phyloP scores from a whole-genome alignment of 2,888 invertebrate species.

The Lysandra coridon region DNA sequence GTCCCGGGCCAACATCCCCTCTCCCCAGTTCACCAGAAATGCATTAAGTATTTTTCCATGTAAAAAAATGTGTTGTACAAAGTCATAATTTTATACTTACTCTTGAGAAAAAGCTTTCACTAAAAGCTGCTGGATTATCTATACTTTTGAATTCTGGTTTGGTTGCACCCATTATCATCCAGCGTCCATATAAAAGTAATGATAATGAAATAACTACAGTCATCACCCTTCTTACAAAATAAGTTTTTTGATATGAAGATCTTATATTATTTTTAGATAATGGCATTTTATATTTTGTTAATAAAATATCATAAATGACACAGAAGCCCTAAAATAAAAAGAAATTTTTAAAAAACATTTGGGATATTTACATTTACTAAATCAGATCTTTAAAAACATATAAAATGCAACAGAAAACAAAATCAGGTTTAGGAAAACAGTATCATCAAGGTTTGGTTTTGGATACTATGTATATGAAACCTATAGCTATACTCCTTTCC shows the following conservation, averaged over 20 bases:
- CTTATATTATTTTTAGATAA: slow-evolving; percentile 27
- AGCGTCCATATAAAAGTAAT: slow-evolving; percentile 82
- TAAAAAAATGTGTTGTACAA: not conserved
- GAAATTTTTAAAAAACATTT: no score
- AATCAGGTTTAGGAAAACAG: no score
- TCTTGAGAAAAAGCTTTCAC: slow-evolving; percentile 82
- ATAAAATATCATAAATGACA: slow-evolving; percentile 84
- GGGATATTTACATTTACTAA: no score
- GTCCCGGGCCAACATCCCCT: no score
- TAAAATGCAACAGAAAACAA: no score
- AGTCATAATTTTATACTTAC: slow-evolving; percentile 58
- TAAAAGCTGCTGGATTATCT: slow-evolving; percentile 96
- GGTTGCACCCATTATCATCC: slow-evolving; percentile 89
- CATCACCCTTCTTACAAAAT: slow-evolving; percentile 61
- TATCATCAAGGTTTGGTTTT: no score
- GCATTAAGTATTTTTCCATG: no score
- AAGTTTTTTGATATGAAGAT: not conserved
- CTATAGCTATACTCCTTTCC: no score
- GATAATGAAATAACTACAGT: slow-evolving; percentile 73
- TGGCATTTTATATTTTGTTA: slow-evolving; percentile 36
- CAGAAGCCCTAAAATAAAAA: slow-evolving; percentile 79
- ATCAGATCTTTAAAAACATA: no score
- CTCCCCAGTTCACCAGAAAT: no score
- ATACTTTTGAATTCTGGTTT: slow-evolving; percentile 89
- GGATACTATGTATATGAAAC: no score